Base-by-base conservation (phyloP, 2,113 vertebrate genomes). In the Corynorhinus townsendii region DNA sequence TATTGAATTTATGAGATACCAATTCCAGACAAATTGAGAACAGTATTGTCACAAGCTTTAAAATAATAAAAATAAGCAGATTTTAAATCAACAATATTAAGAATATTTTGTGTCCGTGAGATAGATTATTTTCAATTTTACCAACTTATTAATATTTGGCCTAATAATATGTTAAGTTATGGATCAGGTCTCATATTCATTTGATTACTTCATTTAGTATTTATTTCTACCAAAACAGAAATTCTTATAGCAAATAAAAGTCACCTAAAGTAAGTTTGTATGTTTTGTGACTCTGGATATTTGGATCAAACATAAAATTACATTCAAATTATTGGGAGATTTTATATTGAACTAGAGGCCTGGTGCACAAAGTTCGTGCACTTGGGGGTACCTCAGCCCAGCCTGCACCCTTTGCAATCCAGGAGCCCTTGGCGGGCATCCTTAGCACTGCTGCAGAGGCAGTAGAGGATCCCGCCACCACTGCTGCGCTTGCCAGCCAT, bases 71-170 rank as follows among this genome's bases (percentile, higher is more conserved):
- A 79, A 92, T 84, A 75, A 84, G 35, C 26, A 83, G 38, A 88
- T 59, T 93, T 84, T 69, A 86, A 71, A 84, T 89, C 54, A 95
- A 69, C 49, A 85, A 68, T 40, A 90, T 59, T 87, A 87, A 93
- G 52, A 90, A 66, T 35, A 76, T 64, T 71, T 54, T 80, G 16
- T 87, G 35, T 76, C 75, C n/a, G 19, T 89, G 64, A 93, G 22
- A 92, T 38, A 30, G 8, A 79, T 66, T 84, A 83, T 90, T 90
- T 95, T 15, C 45, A 88, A 89, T 2, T 59, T 80, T 17, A 73
- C 35, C 9, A 93, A 54, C 4, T 77, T 84, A 71, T 77, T 92
- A 90, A 73, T 35, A 38, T 40, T 80, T 66, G 16, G 3, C 14
- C 2, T 83, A 91, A 30, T 69, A 90, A 91, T 56, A 76, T 4